phyloP scores from a whole-genome alignment of 2,888 invertebrate genomes.

The Pardosa pseudoannulata region DNA sequence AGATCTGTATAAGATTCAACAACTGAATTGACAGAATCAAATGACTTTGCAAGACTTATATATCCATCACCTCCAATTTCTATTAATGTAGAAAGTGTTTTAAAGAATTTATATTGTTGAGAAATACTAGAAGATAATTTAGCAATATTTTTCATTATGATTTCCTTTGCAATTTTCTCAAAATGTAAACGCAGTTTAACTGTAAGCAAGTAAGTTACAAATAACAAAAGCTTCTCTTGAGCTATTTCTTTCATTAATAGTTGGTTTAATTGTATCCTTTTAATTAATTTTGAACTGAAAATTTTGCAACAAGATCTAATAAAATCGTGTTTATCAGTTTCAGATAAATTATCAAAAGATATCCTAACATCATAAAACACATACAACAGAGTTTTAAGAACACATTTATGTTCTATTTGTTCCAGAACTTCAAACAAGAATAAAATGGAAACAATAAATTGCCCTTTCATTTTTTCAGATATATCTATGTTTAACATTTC shows the following conservation, averaged over 20 bases:
- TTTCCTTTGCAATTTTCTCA: background rate
- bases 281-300: background rate
- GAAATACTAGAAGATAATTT: background rate
- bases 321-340: background rate
- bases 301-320: background rate
- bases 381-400: background rate
- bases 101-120: background rate
- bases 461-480: too few relatives aligned
- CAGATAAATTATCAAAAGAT: background rate
- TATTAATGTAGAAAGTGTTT: background rate
- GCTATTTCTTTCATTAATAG: too few relatives aligned
- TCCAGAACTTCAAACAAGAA: too few relatives aligned
- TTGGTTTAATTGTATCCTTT: background rate
- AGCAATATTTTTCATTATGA: background rate
- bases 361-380: background rate
- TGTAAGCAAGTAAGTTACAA: background rate
- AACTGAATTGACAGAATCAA: background rate
- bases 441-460: too few relatives aligned
- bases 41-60: background rate
- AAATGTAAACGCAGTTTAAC: background rate
- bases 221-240: background rate
- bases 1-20: background rate
- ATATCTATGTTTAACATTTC: too few relatives aligned
- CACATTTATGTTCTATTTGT: background rate
- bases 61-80: background rate